Base-by-base conservation (phyloP, 2,113 vertebrate species). In the Myrmophylax atrothorax region DNA sequence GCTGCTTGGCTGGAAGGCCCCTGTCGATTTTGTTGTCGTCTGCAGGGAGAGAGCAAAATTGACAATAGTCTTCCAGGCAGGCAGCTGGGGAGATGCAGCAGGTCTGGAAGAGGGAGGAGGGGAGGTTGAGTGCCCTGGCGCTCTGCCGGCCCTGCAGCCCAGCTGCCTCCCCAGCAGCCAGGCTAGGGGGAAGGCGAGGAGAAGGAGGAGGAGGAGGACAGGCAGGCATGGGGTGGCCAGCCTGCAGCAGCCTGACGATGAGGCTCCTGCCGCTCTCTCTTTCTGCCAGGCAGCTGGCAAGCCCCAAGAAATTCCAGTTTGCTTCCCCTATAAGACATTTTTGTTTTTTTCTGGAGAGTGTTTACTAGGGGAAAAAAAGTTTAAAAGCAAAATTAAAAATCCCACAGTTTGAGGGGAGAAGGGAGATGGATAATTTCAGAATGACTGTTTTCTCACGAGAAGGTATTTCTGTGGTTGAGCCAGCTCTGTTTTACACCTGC, bases 41-140 rank as follows among this genome's bases (percentile, higher is more conserved):
- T 97, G 95, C 84, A 91, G 93, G 91, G 94, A 96, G 94, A 97
- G 87, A 95, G 89, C 94, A 95, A 91, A 96, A 96, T 89, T 97
- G 94, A 97, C 96, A 97, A 96, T 96, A 97, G 96, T 96, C 95
- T 97, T 97, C 94, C 94, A 97, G 96, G 95, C 96, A 97, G 95
- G 96, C 96, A 96, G 96, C 96, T 96, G 96, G 96, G 94, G 96
- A 97, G 94, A 95, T 96, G 95, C 96, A 96, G 96, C 94, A 95
- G 96, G 96, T 97, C 96, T 97, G 95, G 96, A 94, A 95, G 93
- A 94, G 95, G 95, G 96, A 97, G 96, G 96, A 97, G 94, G 96
- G 95, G 96, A 97, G 94, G 96, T 89, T 95, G 94, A 97, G 96
- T 95, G 95, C 95, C 95, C 96, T 97, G 96, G 96, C 96, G 24